Base-by-base conservation (phyloP, 2,113 vertebrate species). In the Turnix velox region DNA sequence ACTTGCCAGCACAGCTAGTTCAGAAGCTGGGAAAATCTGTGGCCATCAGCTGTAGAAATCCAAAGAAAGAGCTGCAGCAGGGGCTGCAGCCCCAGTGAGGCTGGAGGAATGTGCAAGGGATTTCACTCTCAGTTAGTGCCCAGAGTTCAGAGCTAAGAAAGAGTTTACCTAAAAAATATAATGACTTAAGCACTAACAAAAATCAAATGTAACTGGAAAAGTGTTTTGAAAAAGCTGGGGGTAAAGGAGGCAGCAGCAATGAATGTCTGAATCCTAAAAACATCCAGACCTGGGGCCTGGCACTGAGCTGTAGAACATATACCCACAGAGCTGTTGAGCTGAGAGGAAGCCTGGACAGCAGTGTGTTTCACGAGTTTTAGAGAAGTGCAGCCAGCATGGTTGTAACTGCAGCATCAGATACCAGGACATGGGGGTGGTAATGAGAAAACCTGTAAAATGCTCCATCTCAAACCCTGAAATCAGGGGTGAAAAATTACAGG, bases 281-380 rank as follows among this genome's bases (percentile, higher is more conserved):
- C 1, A 1, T 30, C 25, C 54, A 39, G 55, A 23, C 17, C 23
- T 16, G 46, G 48, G 20, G 42, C 42, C 17, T 13, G 27, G 67
- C 1, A 2, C 45, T 51, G 68, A 65, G 49, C 57, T 43, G 46
- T 22, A n/a, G 35, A 42, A 37, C 6, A 3, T 0, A 3, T 9
- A 78, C 27, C 11, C 37, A 16, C 51, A 40, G 22, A 79, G 52
- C 73, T n/a, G 15, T 12, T 2, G 0, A 51, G 18, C 59, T 45
- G 35, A 25, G 46, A 12, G 40, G 39, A 28, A 51, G 42, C 61
- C 35, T 14, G 23, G 25, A n/a, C 30, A 24, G n/a, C 1, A 0
- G 14, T 1, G 0, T 0, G 0, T 39, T 43, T 59, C 58, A 28
- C 0, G 0, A 37, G 52, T 45, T 24, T 27, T 39, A 40, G 54